These are phyloP conservation scores for Psophia crepitans DNA, from an alignment of 2,113 vertebrate species.

Conservation along the genomic window DNA sequence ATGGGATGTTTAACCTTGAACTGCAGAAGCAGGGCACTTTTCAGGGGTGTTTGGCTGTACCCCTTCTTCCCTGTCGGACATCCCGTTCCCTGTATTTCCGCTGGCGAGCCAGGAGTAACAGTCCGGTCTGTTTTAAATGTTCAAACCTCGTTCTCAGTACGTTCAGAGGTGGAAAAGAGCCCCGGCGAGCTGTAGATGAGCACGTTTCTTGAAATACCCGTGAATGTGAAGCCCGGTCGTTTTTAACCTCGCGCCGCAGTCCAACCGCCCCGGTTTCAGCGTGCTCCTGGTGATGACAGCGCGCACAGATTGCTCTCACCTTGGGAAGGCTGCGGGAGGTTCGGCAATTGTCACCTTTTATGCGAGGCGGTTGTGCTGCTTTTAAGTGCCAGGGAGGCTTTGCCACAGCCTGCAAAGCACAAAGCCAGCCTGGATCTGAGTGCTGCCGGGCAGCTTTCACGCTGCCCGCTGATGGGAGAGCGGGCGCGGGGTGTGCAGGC, in stretches of 20 bases:
- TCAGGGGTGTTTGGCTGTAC: background rate
- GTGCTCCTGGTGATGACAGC: background rate
- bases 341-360: background rate
- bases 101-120: background rate
- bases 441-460: background rate
- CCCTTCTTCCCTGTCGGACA: rapidly evolving
- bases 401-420: background rate
- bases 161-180: background rate
- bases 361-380: background rate
- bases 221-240: background rate
- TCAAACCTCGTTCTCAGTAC: rapidly evolving
- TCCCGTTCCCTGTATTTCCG: background rate
- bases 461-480: background rate
- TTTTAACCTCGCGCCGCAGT: background rate
- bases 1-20: slow-evolving; percentile 58
- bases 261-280: rapidly evolving
- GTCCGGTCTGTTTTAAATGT: background rate
- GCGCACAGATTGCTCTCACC: background rate
- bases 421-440: background rate
- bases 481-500: rapidly evolving
- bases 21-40: background rate
- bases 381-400: background rate
- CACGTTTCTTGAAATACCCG: background rate
- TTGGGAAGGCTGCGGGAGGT: background rate
- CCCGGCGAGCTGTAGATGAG: background rate